A percentile compares a stretch with the other conserved stretches of the same genome.
These are phyloP conservation scores for Pyrgilauda ruficollis DNA, from an alignment of 2,113 vertebrate genomes.

Conservation along the genomic window DNA sequence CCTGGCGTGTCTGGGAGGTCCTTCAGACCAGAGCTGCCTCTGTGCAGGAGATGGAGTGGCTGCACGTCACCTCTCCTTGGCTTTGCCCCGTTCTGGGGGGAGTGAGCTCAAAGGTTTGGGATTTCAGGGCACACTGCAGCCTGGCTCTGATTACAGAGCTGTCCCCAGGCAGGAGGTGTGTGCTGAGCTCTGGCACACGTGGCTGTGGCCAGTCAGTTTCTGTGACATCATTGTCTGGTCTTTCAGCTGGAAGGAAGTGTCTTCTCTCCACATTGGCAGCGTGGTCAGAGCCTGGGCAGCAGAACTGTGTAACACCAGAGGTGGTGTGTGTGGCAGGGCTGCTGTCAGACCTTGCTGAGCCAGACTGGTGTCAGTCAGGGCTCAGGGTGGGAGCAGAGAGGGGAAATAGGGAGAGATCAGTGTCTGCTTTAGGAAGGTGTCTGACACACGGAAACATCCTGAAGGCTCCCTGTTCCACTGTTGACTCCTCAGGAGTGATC, in stretches of 20 bases:
- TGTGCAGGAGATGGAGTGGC: not conserved
- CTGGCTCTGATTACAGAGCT: not conserved
- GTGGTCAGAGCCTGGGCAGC: not conserved
- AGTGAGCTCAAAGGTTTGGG: not conserved
- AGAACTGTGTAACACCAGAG: fast-evolving
- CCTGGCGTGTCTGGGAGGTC: fast-evolving
- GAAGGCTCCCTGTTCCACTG: not conserved
- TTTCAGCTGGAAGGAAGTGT: not conserved
- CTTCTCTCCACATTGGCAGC: fast-evolving
- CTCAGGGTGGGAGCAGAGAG: not conserved
- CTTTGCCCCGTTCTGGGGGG: fast-evolving
- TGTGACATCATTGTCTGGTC: not conserved
- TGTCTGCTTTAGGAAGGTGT: not conserved
- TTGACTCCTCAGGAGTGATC: fast-evolving
- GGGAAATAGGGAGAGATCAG: fast-evolving
- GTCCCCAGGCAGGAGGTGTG: fast-evolving
- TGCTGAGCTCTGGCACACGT: fast-evolving
- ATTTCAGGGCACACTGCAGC: not conserved
- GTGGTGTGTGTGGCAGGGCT: not conserved
- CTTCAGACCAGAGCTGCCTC: not conserved
- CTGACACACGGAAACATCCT: fast-evolving
- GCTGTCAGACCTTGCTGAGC: not conserved
- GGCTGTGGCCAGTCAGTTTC: fast-evolving
- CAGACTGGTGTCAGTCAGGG: fast-evolving
- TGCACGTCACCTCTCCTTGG: not conserved